Evolutionary conservation across 2,888 invertebrate species (phyloP).

Genomic region (Chaetogeoica ovagalla): DNA sequence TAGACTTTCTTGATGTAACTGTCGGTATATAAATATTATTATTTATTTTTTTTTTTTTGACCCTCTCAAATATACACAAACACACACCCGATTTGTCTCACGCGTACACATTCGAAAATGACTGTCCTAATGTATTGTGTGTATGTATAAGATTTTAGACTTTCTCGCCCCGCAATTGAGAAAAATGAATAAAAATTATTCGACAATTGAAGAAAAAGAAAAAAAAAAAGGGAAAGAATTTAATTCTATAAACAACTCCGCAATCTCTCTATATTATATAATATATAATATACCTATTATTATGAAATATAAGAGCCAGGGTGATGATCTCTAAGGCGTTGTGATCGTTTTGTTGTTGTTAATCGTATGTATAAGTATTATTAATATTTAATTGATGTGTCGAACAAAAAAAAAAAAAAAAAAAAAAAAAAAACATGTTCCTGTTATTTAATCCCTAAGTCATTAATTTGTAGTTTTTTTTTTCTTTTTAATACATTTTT

Average conservation of each 20-base stretch:
- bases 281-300: constrained; percentile 23
- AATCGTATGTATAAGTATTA: constrained; percentile 49
- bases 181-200: constrained; percentile 1
- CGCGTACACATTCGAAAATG: constrained; percentile 15
- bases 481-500: constrained; percentile 31
- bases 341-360: constrained; percentile 53
- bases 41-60: constrained; percentile 44
- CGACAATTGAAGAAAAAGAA: constrained; percentile 23
- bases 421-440: constrained; percentile 50
- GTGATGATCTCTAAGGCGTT: constrained; percentile 53
- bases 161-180: neutral
- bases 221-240: constrained; percentile 1
- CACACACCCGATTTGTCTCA: neutral
- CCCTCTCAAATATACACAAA: constrained; percentile 35
- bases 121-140: constrained; percentile 27
- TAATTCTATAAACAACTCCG: neutral
- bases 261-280: constrained; percentile 19
- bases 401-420: constrained; percentile 44
- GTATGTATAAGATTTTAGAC: neutral
- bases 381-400: constrained; percentile 50
- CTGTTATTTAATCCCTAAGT: constrained; percentile 53
- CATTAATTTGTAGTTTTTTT: constrained; percentile 53
- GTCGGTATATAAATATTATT: constrained; percentile 15
- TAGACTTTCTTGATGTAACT: constrained; percentile 52
- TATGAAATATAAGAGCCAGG: constrained; percentile 37